Percentiles rank a stretch among this genome's conserved stretches.
Conservation (phyloP, 2,113 vertebrate genomes). For the Antidorcas marsupialis region DNA sequence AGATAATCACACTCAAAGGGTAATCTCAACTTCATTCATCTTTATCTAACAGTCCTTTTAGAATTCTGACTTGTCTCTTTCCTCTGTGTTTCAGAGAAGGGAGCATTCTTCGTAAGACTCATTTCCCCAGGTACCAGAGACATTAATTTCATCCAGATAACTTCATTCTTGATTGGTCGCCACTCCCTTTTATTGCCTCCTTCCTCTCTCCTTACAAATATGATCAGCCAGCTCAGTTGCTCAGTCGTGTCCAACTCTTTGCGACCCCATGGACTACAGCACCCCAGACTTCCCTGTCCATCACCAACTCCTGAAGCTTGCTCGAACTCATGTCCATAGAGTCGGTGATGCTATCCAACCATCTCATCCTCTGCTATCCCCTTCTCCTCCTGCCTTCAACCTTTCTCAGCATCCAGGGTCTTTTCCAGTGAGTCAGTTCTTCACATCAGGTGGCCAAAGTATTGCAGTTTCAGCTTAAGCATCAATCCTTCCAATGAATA, state of each 20-base stretch:
- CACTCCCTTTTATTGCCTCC: not conserved
- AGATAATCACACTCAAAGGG: not conserved
- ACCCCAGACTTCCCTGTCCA: not conserved
- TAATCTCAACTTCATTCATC: not conserved
- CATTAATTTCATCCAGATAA: not conserved
- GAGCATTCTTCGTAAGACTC: not conserved
- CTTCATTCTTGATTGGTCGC: not conserved
- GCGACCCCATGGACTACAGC: not conserved
- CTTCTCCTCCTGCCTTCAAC: not conserved
- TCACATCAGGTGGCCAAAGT: not conserved
- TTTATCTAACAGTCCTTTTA: not conserved
- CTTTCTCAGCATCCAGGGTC: not conserved
- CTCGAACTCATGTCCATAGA: not conserved
- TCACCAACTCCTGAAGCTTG: not conserved
- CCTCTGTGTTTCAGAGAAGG: not conserved
- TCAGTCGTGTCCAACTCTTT: not conserved
- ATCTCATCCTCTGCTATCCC: not conserved
- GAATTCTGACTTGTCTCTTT: not conserved
- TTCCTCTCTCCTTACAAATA: not conserved
- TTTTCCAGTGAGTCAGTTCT: not conserved
- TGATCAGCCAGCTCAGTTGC: not conserved
- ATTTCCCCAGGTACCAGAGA: not conserved
- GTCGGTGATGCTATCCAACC: not conserved
- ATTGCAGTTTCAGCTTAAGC: not conserved
- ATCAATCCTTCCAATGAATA: not conserved